Percentiles rank a stretch among this genome's conserved stretches.
phyloP scores from a whole-genome alignment of 2,888 invertebrate genomes.

The Smittia aterrima region DNA sequence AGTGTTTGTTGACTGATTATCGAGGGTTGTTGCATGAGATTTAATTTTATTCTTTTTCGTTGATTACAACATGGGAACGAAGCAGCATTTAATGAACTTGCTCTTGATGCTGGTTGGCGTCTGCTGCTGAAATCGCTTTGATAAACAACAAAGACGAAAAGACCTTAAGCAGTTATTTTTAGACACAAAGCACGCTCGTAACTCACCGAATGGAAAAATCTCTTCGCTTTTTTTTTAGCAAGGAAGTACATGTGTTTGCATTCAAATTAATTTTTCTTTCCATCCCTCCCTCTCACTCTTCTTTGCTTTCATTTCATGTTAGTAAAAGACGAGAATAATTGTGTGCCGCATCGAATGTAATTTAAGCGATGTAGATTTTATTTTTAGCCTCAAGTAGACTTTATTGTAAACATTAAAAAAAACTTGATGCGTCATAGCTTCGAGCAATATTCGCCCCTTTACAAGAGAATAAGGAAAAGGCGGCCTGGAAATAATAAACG shows the following conservation, averaged over 20 bases:
- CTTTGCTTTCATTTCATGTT: not conserved
- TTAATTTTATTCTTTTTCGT: not conserved
- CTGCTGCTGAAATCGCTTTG: slow-evolving; percentile 30
- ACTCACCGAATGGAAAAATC: slow-evolving; percentile 24
- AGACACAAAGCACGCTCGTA: slow-evolving; percentile 10
- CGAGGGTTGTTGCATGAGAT: not conserved
- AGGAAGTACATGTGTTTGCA: slow-evolving; percentile 38
- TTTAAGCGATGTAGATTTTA: slow-evolving; percentile 17
- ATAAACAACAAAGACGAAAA: slow-evolving; percentile 25
- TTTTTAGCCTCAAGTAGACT: slow-evolving; percentile 29
- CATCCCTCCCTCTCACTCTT: not conserved
- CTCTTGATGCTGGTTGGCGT: slow-evolving; percentile 31
- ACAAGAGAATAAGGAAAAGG: not conserved
- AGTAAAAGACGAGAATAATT: slow-evolving; percentile 6
- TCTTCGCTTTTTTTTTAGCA: not conserved
- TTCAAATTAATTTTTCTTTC: slow-evolving; percentile 19
- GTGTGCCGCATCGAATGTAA: slow-evolving; percentile 4
- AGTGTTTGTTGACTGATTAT: slow-evolving; percentile 31
- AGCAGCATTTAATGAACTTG: slow-evolving; percentile 29
- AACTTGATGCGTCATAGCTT: not conserved
- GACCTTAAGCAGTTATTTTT: slow-evolving; percentile 40
- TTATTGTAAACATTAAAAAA: slow-evolving; percentile 19
- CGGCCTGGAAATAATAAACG: not conserved
- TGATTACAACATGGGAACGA: slow-evolving; percentile 10
- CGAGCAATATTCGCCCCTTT: not conserved